phyloP scores from a whole-genome alignment of 2,888 invertebrate genomes.

The Tetrapedia diversipes region DNA sequence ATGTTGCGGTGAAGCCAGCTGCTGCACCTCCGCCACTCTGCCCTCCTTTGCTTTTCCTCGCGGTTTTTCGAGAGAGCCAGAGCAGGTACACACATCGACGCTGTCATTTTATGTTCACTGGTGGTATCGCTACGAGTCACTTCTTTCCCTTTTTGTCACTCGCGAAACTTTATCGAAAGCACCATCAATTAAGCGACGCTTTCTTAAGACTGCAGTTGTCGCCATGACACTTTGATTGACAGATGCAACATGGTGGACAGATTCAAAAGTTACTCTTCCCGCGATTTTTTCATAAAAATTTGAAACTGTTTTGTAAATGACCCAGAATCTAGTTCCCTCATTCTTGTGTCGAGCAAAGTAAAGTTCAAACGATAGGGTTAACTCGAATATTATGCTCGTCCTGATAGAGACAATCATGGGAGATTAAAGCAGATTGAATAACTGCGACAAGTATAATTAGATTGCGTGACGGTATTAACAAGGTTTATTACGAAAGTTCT shows the following conservation, averaged over 20 bases:
- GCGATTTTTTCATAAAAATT: neutral
- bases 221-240: neutral
- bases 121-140: constrained; percentile 47
- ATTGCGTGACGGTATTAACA: constrained; percentile 51
- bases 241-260: neutral
- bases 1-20: constrained; percentile 77
- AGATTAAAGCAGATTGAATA: constrained; percentile 48
- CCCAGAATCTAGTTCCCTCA: neutral
- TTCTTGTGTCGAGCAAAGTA: neutral
- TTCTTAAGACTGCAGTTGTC: neutral
- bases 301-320: neutral
- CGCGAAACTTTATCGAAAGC: neutral
- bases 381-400: neutral
- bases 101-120: constrained; percentile 54
- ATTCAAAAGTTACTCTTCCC: neutral
- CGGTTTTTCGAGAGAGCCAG: constrained; percentile 65
- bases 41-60: constrained; percentile 71
- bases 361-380: neutral
- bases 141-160: constrained; percentile 14
- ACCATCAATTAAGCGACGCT: no score
- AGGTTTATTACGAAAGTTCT: constrained; percentile 29
- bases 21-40: constrained; percentile 67
- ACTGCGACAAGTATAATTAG: constrained; percentile 50
- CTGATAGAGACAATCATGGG: neutral
- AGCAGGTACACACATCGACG: constrained; percentile 59